Conservation (phyloP, 2,888 invertebrate genomes). For the Drosophila macrospina region DNA sequence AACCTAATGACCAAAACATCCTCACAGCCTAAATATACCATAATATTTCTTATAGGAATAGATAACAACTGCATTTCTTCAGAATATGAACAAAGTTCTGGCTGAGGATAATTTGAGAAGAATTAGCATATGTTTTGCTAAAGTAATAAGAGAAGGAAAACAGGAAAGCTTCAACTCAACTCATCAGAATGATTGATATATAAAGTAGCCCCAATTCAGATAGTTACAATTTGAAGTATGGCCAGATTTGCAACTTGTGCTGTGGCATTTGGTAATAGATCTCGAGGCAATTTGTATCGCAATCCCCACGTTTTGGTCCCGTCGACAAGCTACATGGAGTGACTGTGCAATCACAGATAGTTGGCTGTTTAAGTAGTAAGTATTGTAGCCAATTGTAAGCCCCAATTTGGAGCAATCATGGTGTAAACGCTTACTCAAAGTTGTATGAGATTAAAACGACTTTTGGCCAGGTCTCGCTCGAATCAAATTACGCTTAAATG, state of each 20-base stretch:
- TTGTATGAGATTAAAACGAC: slow-evolving; percentile 47
- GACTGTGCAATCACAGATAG: background rate
- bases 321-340: background rate
- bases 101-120: too few species aligned
- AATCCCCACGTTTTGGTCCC: background rate
- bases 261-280: slow-evolving; percentile 1
- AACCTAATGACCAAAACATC: too few species aligned
- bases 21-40: too few species aligned
- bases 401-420: slow-evolving; percentile 65
- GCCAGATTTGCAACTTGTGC: background rate
- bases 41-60: too few species aligned
- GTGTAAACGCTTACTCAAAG: slow-evolving; percentile 47
- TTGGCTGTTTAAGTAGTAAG: slow-evolving; percentile 16
- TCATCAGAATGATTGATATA: background rate
- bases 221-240: background rate
- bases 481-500: slow-evolving; percentile 67
- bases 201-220: background rate
- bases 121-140: too few species aligned
- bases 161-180: background rate
- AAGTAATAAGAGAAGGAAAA: too few species aligned
- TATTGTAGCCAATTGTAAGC: slow-evolving; percentile 53
- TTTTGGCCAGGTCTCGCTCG: slow-evolving; percentile 6
- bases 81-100: too few species aligned
- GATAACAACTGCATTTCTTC: too few species aligned
- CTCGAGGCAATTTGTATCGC: background rate